Base-by-base conservation (phyloP, 2,113 vertebrate species). In the Vanacampus margaritifer region DNA sequence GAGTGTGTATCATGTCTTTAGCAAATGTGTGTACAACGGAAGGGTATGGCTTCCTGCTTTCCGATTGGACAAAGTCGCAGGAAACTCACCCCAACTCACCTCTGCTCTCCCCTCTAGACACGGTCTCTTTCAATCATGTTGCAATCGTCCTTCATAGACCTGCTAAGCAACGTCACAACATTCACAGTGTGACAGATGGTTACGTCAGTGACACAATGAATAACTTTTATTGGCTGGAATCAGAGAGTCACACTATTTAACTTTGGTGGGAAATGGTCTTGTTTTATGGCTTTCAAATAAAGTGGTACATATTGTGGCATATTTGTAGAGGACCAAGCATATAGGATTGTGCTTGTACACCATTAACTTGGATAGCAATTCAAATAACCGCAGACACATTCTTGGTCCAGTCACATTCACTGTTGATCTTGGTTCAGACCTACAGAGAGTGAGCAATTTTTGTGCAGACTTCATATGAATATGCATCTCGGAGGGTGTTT, bases 41-140 rank as follows among this genome's bases (percentile, higher is more conserved):
- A 89, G 81, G 87, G 86, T 77, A 78, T 82, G 83, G 78, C 72
- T 84, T 89, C 85, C 86, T 82, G 69, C 62, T 62, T 82, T 63
- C 75, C 75, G 81, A 88, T 82, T 87, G 77, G 80, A 79, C 82
- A 80, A 74, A 76, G 59, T 84, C 62, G 76, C 28, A 84, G 86
- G 69, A 83, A 86, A 85, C 28, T 57, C 26, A 32, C 54, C 16
- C 54, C 12, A 14, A n/a, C n/a, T n/a, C n/a, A n/a, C 37, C 23
- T 11, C 60, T 8, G 14, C 21, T 32, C 19, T 54, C 79, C 70
- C 80, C 67, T 65, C 46, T 59, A 46, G 71, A 73, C 67, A 68
- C 39, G 32, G 41, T 79, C 67, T 80, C 66, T 71, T 76, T 80
- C 53, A 75, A 36, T 72, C 53, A 69, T 87, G 75, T 81, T 68